Evolutionary conservation across 1,140 invertebrate species (phyloP).

Genomic region (Hermatobates lingyangjiaoensis): DNA sequence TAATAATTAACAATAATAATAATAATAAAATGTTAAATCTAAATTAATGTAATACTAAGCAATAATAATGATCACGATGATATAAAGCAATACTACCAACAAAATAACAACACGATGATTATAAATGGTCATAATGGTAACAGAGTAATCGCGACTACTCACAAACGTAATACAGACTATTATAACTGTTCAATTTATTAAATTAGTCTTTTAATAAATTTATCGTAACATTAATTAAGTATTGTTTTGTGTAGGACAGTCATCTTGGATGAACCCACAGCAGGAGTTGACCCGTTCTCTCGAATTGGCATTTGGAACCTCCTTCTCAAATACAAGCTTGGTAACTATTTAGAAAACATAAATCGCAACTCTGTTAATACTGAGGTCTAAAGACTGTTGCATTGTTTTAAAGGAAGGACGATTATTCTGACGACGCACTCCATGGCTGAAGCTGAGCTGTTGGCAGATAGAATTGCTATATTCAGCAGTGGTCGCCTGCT

Average conservation of each 20-base stretch:
- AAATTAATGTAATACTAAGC: too few relatives aligned
- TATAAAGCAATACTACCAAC: too few relatives aligned
- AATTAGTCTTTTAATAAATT: not conserved
- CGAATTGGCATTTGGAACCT: slow-evolving; percentile 39
- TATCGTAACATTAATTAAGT: not conserved
- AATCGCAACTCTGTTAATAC: not conserved
- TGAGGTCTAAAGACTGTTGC: too few relatives aligned
- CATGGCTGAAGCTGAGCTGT: slow-evolving; percentile 33
- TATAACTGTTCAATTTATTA: too few relatives aligned
- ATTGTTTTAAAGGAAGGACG: slow-evolving; percentile 27
- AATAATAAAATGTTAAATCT: too few relatives aligned
- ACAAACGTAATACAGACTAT: too few relatives aligned
- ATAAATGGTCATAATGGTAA: too few relatives aligned
- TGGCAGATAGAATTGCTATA: slow-evolving; percentile 48
- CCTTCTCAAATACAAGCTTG: slow-evolving; percentile 24
- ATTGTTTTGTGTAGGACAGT: slow-evolving; percentile 25
- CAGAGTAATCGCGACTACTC: too few relatives aligned
- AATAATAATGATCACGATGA: too few relatives aligned
- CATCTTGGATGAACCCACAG: slow-evolving; percentile 51
- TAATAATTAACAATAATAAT: too few relatives aligned
- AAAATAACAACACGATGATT: too few relatives aligned
- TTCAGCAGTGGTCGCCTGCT: slow-evolving; percentile 39
- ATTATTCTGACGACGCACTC: slow-evolving; percentile 47
- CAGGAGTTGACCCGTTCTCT: slow-evolving; percentile 34
- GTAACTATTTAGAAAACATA: slow-evolving; percentile 15